Evolutionary conservation across 2,113 vertebrate species (phyloP), one percentile per base, ranked within the genome.

Genomic region (Saimiri boliviensis): DNA sequence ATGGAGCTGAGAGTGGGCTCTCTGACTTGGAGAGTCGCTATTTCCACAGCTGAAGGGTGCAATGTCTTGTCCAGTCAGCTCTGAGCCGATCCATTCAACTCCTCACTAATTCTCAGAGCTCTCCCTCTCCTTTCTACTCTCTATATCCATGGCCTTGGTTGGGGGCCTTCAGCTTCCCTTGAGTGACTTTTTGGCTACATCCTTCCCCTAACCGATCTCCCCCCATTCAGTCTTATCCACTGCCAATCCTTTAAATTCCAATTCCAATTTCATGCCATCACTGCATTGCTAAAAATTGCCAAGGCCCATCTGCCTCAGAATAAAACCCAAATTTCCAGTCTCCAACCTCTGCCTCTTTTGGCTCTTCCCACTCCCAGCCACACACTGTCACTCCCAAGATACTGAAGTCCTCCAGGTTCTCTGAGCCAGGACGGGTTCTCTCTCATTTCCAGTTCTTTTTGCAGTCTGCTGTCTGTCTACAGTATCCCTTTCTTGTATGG

Each of bases 331-430:
- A 81, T 32, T 20, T 54, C 74, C 45, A 25, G 2, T 20, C 73
- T 45, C 32, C 13, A 8, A 56, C 30, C 30, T 35, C 81, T 27
- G 66, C 54, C 32, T 47, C 8, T 0, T 60, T n/a, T 71, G 49
- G 68, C 17, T 52, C 35, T 77, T 37, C 7, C 11, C 17, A 21
- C 9, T n/a, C n/a, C 20, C 63, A 60, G 35, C 3, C 42, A 85
- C 52, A 49, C 10, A 27, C 4, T 16, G 11, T 74, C 27, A 60
- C 19, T 80, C 20, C 74, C 14, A 13, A 70, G 79, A 37, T 16
- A 8, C 16, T 1, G 30, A 42, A 40, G 30, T 0, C 4, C 14
- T 27, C 25, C 1, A 14, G 16, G 9, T 35, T 42, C 49, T 30
- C 73, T 35, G 21, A 45, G 37, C 20, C 14, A 8, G 9, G 42